Evolutionary conservation across 2,888 invertebrate species (phyloP), one percentile per base, ranked within the genome.

Genomic region (Scaptomyza polygonia): DNA sequence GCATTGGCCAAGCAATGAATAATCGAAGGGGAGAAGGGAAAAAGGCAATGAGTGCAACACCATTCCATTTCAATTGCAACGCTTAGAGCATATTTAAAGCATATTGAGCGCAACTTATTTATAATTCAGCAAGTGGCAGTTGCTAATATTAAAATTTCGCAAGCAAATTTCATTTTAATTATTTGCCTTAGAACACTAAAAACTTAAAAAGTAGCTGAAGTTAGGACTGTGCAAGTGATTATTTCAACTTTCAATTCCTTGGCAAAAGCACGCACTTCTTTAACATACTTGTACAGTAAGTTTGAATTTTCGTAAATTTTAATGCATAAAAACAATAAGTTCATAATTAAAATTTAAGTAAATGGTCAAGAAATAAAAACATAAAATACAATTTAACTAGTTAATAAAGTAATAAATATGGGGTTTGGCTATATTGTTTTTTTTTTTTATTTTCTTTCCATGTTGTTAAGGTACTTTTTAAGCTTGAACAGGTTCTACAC

Each of bases 41-140:
- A 1, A 14, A 14, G 18, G 18, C n/a, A 25, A 14, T 8, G 18
- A n/a, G 16, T 61, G 61, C 36, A 51, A 29, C 51, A 34, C 51
- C 43, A 72, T 76, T 76, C 56, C n/a, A n/a, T n/a, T n/a, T n/a
- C n/a, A n/a, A 14, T 6, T 21, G n/a, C 25, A 25, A 14, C 18
- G n/a, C 34, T 39, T 47, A 48, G 58, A 40, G 45, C 36, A 43
- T 18, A 72, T 57, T 77, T 52, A 43, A 58, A 32, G 43, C 67
- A 45, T 32, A 72, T 77, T 47, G 47, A 53, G 45, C 16, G 62
- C 43, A 12, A 43, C 47, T 30, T 14, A 6, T 42, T 29, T 47
- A 27, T 18, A 30, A n/a, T 52, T 7, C 55, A 18, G 36, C n/a
- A 54, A 49, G 55, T 34, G 12, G 12, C 40, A 29, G 9, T 34